phyloP scores from a whole-genome alignment of 2,113 vertebrate species.

The Xiphorhynchus elegans region DNA sequence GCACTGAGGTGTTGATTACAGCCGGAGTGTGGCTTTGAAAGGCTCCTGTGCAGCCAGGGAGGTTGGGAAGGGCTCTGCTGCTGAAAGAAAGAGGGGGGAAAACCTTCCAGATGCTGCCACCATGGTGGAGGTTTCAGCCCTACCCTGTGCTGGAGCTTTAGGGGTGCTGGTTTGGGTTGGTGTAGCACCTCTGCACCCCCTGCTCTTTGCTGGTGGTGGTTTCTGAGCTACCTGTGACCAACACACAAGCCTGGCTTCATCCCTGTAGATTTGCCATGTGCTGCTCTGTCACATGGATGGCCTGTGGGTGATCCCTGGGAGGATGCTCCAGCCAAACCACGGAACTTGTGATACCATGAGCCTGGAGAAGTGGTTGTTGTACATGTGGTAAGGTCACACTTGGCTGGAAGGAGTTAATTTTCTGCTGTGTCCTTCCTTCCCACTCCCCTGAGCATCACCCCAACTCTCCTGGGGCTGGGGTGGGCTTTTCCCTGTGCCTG shows the following conservation, averaged over 20 bases:
- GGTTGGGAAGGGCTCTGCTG: neutral
- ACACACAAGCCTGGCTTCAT: neutral
- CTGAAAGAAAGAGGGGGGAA: neutral
- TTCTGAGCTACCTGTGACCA: neutral
- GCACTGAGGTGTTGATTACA: neutral
- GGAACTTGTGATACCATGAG: fast-evolving
- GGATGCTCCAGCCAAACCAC: fast-evolving
- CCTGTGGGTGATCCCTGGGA: neutral
- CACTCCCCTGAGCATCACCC: neutral
- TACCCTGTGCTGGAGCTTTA: neutral
- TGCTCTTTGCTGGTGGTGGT: fast-evolving
- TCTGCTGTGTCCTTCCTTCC: neutral
- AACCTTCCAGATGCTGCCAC: neutral
- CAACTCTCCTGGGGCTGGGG: neutral
- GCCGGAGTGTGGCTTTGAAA: neutral
- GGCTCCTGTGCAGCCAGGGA: neutral
- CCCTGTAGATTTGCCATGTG: fast-evolving
- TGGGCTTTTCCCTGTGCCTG: neutral
- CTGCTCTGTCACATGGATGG: fast-evolving
- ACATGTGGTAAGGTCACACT: fast-evolving
- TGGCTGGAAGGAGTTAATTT: constrained; percentile 1
- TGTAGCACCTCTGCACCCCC: neutral
- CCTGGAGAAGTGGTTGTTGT: fast-evolving
- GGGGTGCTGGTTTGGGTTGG: neutral
- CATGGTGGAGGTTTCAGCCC: neutral